Base-by-base conservation (phyloP, 1,140 invertebrate genomes). In the Cydia strobilella region DNA sequence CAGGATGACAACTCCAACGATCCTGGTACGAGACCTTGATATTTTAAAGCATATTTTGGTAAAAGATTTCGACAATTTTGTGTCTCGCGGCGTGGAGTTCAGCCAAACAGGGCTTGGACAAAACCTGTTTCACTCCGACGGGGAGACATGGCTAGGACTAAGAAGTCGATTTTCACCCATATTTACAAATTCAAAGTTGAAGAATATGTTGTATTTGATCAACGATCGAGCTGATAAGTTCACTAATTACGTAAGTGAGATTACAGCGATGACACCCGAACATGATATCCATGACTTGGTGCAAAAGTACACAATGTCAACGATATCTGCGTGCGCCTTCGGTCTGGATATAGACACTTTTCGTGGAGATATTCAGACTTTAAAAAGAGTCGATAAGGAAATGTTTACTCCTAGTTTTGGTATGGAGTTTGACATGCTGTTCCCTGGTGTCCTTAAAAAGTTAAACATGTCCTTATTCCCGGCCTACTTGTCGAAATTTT, bases 101-200 rank as follows among this genome's bases (percentile, higher is more conserved):
- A 92, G 94, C 75, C 90, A 93, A 9, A 92, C 95, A 82, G 94
- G 94, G 0, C 76, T 94, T 0, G 89, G 93, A 13, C 82, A 80
- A 0, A 89, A 90, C 15, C 51, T 94, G 7, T 92, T 94, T 35
- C 87, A 85, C 59, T 80, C 93, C 1, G 90, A 93, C 62, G 92
- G 91, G 0, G 86, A 92, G 76, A 90, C 85, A 18, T 95, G 95
- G 95, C 93, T 92, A 74, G 82, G 90, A 20, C 82, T 95, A 2
- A 85, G 95, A 35, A 87, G 79, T 18, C 93, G 93, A 59, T 82
- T 95, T 2, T 93, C 94, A 1, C 94, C 94, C 2, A 86, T 94
- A 2, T 95, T 95, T 77, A 94, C 94, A 0, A 93, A 94, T 1
- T 93, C 91, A 0, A 95, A 95, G 82, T 90, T 95, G 77, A 95